Conservation (phyloP, 2,888 invertebrate genomes). For the Oligia latruncula region DNA sequence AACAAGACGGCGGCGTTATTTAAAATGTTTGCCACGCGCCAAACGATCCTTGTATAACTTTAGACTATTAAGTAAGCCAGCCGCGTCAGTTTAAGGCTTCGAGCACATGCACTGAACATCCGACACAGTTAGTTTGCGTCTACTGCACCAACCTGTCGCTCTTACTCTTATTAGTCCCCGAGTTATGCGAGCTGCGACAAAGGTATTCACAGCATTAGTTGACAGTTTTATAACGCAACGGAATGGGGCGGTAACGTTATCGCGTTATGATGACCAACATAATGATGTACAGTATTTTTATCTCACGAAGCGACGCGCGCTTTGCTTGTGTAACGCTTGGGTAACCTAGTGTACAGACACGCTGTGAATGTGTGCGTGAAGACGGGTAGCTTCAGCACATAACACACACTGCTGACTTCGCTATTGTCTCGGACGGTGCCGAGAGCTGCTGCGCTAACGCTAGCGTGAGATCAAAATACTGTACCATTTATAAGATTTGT, state of each 20-base stretch:
- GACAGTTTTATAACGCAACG: too few species aligned
- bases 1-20: neutral
- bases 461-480: neutral
- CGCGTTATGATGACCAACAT: neutral
- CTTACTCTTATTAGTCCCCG: slow-evolving; percentile 62
- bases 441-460: neutral
- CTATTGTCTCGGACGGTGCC: neutral
- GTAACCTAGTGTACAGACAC: neutral
- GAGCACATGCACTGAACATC: neutral
- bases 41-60: neutral
- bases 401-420: too few species aligned
- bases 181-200: slow-evolving; percentile 70
- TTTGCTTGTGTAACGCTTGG: too few species aligned
- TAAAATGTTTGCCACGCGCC: neutral
- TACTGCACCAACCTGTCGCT: slow-evolving; percentile 68
- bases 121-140: neutral
- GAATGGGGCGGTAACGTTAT: too few species aligned
- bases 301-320: neutral
- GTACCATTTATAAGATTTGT: neutral
- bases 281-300: neutral
- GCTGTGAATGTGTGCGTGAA: neutral
- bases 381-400: neutral
- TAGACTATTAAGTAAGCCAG: neutral
- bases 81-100: too few species aligned
- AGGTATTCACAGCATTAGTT: slow-evolving; percentile 17